Conservation (phyloP, 1,140 invertebrate species). For the Bombus confusus region DNA sequence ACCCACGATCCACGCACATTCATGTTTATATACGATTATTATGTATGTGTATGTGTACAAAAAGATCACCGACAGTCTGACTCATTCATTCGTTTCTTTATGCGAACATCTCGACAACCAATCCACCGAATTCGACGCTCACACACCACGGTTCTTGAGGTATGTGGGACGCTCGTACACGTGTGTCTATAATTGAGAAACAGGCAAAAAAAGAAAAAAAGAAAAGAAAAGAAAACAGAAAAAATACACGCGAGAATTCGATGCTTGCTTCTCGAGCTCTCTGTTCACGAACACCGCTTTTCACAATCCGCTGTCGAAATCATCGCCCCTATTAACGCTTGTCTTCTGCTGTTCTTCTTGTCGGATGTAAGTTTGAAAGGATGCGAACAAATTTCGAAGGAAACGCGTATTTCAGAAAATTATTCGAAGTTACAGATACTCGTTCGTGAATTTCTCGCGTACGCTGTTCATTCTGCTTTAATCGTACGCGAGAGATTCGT, state of each 20-base stretch:
- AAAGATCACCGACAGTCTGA: slow-evolving; percentile 47
- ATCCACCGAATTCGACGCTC: slow-evolving; percentile 26
- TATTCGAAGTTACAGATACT: background rate
- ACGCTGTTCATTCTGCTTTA: background rate
- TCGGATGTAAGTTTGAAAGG: background rate
- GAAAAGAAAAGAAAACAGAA: background rate
- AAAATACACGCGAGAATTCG: slow-evolving; percentile 28
- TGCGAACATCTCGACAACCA: slow-evolving; percentile 32
- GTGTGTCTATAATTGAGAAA: slow-evolving; percentile 60
- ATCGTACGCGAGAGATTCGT: background rate
- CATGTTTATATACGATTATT: slow-evolving; percentile 60
- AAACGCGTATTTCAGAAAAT: background rate
- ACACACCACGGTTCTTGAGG: slow-evolving; percentile 48
- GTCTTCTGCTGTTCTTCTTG: background rate
- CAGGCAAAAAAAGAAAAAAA: background rate
- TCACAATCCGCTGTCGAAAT: background rate
- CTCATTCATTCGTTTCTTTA: slow-evolving; percentile 58
- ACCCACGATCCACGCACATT: slow-evolving; percentile 61
- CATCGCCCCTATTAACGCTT: background rate
- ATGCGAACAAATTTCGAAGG: no score
- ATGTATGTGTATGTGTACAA: slow-evolving; percentile 53
- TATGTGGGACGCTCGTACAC: slow-evolving; percentile 65
- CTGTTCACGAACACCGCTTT: slow-evolving; percentile 46
- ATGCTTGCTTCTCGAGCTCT: slow-evolving; percentile 52
- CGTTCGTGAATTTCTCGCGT: background rate